These are phyloP conservation scores for Microcebus jonahi DNA, from an alignment of 2,113 vertebrate genomes.

Conservation along the genomic window DNA sequence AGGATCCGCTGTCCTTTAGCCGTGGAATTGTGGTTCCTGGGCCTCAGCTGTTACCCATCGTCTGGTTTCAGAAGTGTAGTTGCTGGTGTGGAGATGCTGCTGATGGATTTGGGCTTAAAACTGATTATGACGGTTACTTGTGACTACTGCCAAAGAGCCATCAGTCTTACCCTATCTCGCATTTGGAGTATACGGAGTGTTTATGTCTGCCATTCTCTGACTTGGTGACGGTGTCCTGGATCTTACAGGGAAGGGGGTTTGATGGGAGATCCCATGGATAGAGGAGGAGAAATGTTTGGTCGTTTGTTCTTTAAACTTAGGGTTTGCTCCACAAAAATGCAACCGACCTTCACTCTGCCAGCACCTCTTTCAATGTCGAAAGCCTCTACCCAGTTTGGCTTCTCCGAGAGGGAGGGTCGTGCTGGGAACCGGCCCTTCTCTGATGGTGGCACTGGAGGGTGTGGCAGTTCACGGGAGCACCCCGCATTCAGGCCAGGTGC, in stretches of 20 bases:
- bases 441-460: fast-evolving
- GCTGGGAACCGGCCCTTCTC: neutral
- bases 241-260: neutral
- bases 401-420: neutral
- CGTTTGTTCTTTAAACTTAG: neutral
- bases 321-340: neutral
- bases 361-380: neutral
- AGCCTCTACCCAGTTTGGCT: neutral
- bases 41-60: too few species aligned
- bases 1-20: neutral
- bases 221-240: neutral
- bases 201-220: neutral
- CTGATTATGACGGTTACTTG: too few species aligned
- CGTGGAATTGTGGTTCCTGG: neutral
- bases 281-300: fast-evolving
- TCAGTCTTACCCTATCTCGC: neutral
- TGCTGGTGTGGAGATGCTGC: neutral
- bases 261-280: too few species aligned
- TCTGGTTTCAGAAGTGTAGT: neutral
- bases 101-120: neutral
- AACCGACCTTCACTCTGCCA: too few species aligned
- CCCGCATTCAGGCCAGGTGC: neutral
- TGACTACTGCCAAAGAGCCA: neutral
- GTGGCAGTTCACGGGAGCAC: fast-evolving
- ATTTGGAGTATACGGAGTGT: neutral